Percentiles rank a stretch among this genome's conserved stretches.
Conservation (phyloP, 2,113 vertebrate species). For the Aspiorhynchus laticeps region DNA sequence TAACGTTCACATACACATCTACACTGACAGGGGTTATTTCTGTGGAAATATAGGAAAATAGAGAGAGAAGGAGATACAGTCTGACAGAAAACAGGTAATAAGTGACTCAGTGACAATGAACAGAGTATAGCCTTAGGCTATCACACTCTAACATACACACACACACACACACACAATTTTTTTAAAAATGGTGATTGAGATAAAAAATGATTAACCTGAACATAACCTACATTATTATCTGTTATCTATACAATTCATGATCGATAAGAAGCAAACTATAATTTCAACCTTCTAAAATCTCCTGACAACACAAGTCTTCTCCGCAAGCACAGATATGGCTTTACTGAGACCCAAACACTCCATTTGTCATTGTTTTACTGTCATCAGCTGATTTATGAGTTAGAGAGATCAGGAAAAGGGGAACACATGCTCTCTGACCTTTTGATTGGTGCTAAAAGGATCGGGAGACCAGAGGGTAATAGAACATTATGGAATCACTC, state of each 20-base stretch:
- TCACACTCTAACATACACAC: not conserved
- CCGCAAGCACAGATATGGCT: not conserved
- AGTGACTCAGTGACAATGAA: conserved; percentile 55
- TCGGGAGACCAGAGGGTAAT: conserved; percentile 41
- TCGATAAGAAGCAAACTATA: not conserved
- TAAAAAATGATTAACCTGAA: conserved; percentile 8
- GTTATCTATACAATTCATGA: not conserved
- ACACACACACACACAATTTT: not conserved
- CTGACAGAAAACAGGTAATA: not conserved
- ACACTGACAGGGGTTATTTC: conserved; percentile 61
- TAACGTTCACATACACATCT: not conserved
- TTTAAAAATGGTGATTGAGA: not conserved
- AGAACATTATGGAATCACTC: conserved; percentile 39
- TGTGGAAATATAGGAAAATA: conserved; percentile 72
- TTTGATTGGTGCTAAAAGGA: conserved; percentile 35
- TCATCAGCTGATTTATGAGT: conserved; percentile 29
- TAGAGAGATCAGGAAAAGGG: conserved; percentile 6
- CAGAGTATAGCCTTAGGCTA: conserved; percentile 32
- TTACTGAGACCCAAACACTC: not conserved
- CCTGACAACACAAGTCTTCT: not conserved
- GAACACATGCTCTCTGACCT: conserved; percentile 45
- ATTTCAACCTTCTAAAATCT: not conserved
- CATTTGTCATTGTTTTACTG: conserved; percentile 37
- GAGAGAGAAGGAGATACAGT: conserved; percentile 56
- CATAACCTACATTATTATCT: not conserved